Percentiles rank a stretch among this genome's conserved stretches.
phyloP scores from a whole-genome alignment of 2,888 invertebrate genomes.

The Temnothorax rugatulus region DNA sequence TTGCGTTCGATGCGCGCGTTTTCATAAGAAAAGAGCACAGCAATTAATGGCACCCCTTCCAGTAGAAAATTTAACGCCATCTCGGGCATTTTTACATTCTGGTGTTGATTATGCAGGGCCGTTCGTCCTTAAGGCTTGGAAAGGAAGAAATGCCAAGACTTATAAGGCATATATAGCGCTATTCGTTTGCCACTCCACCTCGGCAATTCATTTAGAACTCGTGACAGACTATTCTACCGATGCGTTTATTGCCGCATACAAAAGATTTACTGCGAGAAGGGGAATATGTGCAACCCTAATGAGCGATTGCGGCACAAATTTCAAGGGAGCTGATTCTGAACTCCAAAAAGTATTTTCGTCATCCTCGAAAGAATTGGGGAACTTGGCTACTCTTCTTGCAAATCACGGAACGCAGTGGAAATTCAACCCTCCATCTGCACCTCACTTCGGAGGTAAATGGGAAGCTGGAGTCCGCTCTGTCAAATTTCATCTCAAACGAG shows the following conservation, averaged over 20 bases:
- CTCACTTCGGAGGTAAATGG: not conserved
- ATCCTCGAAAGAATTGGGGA: not conserved
- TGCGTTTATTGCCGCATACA: too few species aligned
- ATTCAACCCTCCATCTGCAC: not conserved
- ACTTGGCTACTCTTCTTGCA: not conserved
- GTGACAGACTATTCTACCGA: too few species aligned
- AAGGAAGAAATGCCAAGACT: not conserved
- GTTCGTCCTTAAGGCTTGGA: not conserved
- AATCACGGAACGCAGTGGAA: not conserved
- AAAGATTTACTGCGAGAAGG: too few species aligned
- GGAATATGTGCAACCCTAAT: too few species aligned
- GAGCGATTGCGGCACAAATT: not conserved
- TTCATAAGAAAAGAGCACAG: too few species aligned
- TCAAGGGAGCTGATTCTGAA: not conserved
- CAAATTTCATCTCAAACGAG: not conserved
- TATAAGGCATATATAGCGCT: not conserved
- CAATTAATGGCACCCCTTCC: not conserved
- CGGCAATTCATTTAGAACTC: too few species aligned
- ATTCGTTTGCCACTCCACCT: too few species aligned
- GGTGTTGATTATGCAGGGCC: conserved; percentile 16
- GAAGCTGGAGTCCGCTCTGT: not conserved
- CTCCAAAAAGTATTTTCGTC: not conserved
- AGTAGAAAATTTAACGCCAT: not conserved
- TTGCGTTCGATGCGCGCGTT: too few species aligned
- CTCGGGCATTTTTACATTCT: not conserved